Conservation (phyloP, 92 coral and sea anemone species). For the Parazoanthus atlanticus region DNA sequence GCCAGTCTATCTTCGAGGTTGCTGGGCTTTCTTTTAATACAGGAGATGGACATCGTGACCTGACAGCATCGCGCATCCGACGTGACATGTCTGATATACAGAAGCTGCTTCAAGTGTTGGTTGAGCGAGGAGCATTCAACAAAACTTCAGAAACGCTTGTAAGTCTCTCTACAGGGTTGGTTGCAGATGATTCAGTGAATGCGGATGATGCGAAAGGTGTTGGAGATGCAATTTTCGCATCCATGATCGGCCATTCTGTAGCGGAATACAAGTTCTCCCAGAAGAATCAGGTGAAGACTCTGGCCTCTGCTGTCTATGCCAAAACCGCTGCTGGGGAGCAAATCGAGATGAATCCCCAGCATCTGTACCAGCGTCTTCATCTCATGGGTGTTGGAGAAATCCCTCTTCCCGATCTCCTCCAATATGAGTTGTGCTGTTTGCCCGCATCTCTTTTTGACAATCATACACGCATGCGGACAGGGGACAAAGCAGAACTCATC, state of each 20-base stretch:
- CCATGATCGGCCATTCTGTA: slow-evolving; percentile 35
- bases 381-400: slow-evolving; percentile 44
- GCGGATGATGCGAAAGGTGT: slow-evolving; percentile 44
- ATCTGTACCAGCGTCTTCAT: slow-evolving; percentile 41
- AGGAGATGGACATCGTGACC: slow-evolving; percentile 10
- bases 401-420: slow-evolving; percentile 47
- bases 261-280: slow-evolving; percentile 40
- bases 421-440: slow-evolving; percentile 35
- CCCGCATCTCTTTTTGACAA: slow-evolving; percentile 46
- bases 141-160: no score
- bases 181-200: slow-evolving; percentile 1
- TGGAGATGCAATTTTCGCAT: slow-evolving; percentile 13
- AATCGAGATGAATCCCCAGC: slow-evolving; percentile 43
- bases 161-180: no score
- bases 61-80: slow-evolving; percentile 10
- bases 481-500: slow-evolving; percentile 36
- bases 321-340: slow-evolving; percentile 37
- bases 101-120: not conserved
- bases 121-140: not conserved
- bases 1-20: slow-evolving; percentile 12
- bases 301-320: slow-evolving; percentile 27
- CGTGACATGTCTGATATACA: slow-evolving; percentile 20
- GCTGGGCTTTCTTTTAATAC: not conserved
- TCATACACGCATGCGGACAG: slow-evolving; percentile 23
- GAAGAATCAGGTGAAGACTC: slow-evolving; percentile 48